Evolutionary conservation across 2,888 invertebrate species (phyloP).

Genomic region (Gerris lacustris): DNA sequence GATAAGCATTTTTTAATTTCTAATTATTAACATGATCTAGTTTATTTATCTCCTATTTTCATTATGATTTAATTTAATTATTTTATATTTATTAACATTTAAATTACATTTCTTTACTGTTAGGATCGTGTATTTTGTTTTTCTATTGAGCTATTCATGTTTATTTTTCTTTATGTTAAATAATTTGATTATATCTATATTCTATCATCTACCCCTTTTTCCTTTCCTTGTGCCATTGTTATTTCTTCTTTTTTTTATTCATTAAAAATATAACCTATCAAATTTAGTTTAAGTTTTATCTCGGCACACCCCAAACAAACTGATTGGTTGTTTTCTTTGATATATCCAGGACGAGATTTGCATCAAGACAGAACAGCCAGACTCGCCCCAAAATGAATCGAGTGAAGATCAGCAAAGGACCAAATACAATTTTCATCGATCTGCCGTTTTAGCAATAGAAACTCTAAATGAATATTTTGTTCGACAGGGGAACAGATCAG

Average conservation of each 20-base stretch:
- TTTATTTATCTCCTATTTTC: not conserved
- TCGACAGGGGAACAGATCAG: conserved; percentile 16
- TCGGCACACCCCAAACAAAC: not conserved
- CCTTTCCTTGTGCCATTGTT: too few relatives aligned
- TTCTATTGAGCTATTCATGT: too few relatives aligned
- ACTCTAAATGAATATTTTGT: conserved; percentile 19
- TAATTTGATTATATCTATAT: too few relatives aligned
- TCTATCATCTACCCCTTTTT: too few relatives aligned
- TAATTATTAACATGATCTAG: not conserved
- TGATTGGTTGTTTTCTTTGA: not conserved
- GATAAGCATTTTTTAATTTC: not conserved
- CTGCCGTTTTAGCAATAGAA: conserved; percentile 18
- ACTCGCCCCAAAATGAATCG: not conserved
- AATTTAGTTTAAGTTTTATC: not conserved
- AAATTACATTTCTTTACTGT: not conserved
- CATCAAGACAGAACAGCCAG: not conserved
- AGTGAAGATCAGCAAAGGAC: conserved; percentile 13
- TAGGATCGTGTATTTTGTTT: too few relatives aligned
- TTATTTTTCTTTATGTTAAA: too few relatives aligned
- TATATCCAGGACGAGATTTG: not conserved
- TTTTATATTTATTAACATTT: not conserved
- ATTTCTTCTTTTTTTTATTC: not conserved
- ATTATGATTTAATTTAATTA: not conserved
- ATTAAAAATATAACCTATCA: not conserved
- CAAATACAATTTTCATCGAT: not conserved